These are phyloP conservation scores for Polydrusus pterygomalis DNA, from an alignment of 2,888 invertebrate species.

Conservation along the genomic window DNA sequence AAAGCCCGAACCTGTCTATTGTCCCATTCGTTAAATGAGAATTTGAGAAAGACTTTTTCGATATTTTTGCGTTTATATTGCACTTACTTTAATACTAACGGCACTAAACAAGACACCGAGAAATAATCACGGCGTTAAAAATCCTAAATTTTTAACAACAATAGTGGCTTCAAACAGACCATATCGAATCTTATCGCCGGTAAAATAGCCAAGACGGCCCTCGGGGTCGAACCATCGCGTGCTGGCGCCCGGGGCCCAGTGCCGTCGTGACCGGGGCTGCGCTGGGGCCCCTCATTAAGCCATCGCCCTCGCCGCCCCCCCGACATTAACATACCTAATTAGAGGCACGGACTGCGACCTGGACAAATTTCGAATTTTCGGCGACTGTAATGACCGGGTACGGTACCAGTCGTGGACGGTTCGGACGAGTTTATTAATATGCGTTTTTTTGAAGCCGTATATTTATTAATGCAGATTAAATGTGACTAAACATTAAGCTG, in stretches of 20 bases:
- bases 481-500: slow-evolving; percentile 42
- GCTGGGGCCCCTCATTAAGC: slow-evolving; percentile 66
- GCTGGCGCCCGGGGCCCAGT: slow-evolving; percentile 64
- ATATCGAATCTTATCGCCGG: slow-evolving; percentile 1
- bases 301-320: slow-evolving; percentile 71
- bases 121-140: no score
- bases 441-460: slow-evolving; percentile 42
- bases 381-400: slow-evolving; percentile 38
- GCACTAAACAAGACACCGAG: no score
- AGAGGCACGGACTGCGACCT: slow-evolving; percentile 67
- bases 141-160: no score
- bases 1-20: no score
- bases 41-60: no score
- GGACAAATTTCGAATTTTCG: slow-evolving; percentile 27
- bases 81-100: no score
- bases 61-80: no score
- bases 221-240: slow-evolving; percentile 62
- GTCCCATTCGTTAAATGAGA: no score
- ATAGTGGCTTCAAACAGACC: slow-evolving; percentile 2
- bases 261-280: slow-evolving; percentile 62
- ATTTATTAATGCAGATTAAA: slow-evolving; percentile 46
- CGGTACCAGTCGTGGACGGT: slow-evolving; percentile 14
- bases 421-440: slow-evolving; percentile 34
- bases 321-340: slow-evolving; percentile 72
- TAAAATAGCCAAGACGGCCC: slow-evolving; percentile 44